Base-by-base conservation (phyloP, 2,797 vertebrate species). In the Cyclura pinguis region DNA sequence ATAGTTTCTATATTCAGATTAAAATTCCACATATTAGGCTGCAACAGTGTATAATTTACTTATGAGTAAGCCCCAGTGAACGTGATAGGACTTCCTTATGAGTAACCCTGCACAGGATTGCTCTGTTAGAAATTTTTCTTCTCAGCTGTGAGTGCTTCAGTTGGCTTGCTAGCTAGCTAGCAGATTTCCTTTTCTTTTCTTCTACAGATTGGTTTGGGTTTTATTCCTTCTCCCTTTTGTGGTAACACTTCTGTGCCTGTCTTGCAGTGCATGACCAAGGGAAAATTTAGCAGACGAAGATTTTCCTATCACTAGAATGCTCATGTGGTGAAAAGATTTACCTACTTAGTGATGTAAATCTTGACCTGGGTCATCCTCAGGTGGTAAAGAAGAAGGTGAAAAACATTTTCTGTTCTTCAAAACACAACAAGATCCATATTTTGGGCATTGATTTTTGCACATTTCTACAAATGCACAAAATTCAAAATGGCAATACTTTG, bases 1-100 rank as follows among this genome's bases (percentile, higher is more conserved):
- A 84, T 64, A 85, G 83, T 52, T 2, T 85, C 83, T 72, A 47
- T 47, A 42, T 84, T 67, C 62, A 84, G 27, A 24, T 84, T 64
- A 24, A 35, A 83, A 55, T 52, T 81, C 80, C 55, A 57, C 52
- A 55, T 52, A 57, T 81, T 55, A 81, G 80, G 32, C 80, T 84
- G 59, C 59, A 64, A 67, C n/a, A 10, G 4, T 62, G 32, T 57
- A 50, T 78, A 0, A 81, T 52, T 80, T 80, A 0, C 29, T 50
- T 55, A 35, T 57, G 16, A 57, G 52, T 81, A 81, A 57, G 18
- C 14, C 16, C 52, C 6, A n/a, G n/a, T 52, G 29, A 72, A 73
- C 4, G 18, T 52, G 55, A n/a, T 35, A 14, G 59, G 52, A 55
- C 16, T 57, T 81, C 52, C 27, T n/a, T 80, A 9, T 20, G 29